Percentiles rank a stretch among this genome's conserved stretches.
Conservation (phyloP, 2,888 invertebrate species). For the Plusia festucae region DNA sequence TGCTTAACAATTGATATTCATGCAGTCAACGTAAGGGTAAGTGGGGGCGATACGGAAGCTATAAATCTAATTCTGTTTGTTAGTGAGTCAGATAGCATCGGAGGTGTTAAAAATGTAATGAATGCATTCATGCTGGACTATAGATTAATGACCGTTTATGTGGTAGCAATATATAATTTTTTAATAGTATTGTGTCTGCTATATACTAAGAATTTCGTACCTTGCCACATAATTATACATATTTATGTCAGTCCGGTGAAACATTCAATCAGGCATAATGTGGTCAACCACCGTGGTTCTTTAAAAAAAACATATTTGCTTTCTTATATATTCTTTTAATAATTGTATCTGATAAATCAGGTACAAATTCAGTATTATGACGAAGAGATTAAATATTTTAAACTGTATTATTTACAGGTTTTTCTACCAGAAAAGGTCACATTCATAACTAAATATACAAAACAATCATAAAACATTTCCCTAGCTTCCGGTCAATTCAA, state of each 20-base stretch:
- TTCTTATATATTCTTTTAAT: too few species aligned
- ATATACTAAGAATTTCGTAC: not conserved
- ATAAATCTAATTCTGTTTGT: conserved; percentile 60
- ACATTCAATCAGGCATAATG: too few species aligned
- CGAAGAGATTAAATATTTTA: too few species aligned
- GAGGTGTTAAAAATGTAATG: conserved; percentile 43
- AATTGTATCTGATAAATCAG: too few species aligned
- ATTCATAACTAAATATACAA: not conserved
- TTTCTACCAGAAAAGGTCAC: too few species aligned
- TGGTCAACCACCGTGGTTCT: too few species aligned
- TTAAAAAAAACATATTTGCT: too few species aligned
- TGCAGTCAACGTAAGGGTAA: conserved; percentile 28
- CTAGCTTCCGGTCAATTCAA: not conserved
- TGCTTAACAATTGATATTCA: conserved; percentile 62
- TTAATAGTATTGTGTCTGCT: not conserved
- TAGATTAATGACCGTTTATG: conserved; percentile 38
- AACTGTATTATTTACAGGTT: too few species aligned
- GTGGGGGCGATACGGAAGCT: conserved; percentile 45
- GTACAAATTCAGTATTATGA: too few species aligned
- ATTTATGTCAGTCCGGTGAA: too few species aligned
- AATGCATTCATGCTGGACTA: conserved; percentile 27
- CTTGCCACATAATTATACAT: too few species aligned
- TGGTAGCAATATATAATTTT: conserved; percentile 10
- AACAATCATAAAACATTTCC: not conserved
- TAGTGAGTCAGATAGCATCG: conserved; percentile 49